phyloP scores from a whole-genome alignment of 2,888 invertebrate species.

The Aproaerema taeniolella region DNA sequence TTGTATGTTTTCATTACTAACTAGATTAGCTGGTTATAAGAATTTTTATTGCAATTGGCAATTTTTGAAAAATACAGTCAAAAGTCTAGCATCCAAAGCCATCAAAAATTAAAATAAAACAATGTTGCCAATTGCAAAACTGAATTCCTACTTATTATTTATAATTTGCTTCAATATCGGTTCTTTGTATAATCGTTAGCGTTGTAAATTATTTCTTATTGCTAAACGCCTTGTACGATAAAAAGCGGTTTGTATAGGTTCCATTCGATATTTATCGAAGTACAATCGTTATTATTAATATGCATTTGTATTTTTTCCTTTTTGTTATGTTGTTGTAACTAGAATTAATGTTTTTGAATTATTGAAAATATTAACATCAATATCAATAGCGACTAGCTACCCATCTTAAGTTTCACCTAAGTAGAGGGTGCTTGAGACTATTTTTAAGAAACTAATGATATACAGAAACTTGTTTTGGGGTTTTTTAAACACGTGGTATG shows the following conservation, averaged over 20 bases:
- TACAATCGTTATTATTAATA: constrained; percentile 31
- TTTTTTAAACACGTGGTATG: constrained; percentile 7
- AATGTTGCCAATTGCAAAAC: no score
- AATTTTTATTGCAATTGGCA: not conserved
- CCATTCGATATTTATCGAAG: constrained; percentile 29
- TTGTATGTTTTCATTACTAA: constrained; percentile 5
- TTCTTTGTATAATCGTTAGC: not conserved
- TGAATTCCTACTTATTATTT: no score
- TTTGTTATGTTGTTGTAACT: constrained; percentile 11
- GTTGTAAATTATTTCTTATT: constrained; percentile 1
- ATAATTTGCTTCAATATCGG: no score
- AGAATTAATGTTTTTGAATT: constrained; percentile 8
- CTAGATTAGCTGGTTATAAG: not conserved
- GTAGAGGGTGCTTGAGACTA: no score
- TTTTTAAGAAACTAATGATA: no score
- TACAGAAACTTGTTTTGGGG: no score
- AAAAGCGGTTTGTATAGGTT: constrained; percentile 3
- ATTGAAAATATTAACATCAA: no score
- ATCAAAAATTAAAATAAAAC: no score
- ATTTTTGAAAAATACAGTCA: not conserved
- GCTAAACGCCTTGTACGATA: no score
- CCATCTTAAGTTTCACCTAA: no score
- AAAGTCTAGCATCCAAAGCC: no score
- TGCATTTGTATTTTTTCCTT: constrained; percentile 21
- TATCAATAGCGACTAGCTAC: no score